Evolutionary conservation across 2,113 vertebrate genomes (phyloP), one percentile per base, ranked within the genome.

Genomic region (Apistogramma diplotaenia): DNA sequence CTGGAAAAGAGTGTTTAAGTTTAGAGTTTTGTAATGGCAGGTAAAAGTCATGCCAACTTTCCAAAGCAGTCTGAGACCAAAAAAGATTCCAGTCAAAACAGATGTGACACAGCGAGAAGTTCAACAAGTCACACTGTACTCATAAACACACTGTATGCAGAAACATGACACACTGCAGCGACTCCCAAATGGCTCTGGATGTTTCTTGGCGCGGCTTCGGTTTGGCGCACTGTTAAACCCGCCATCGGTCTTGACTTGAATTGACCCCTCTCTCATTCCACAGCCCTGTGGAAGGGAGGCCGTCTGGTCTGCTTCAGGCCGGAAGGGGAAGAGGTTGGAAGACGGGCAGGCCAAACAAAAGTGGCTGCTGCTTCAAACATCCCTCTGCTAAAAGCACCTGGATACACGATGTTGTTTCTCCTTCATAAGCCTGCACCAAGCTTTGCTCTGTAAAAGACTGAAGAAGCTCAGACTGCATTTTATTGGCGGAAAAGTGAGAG

Each of bases 341-440:
- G 74, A 79, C 60, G 31, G 37, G 71, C 60, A 10, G 33, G 82
- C 79, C 82, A 89, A 86, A 90, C 83, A 90, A 92, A 90, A 85
- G 81, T 46, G 6, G 43, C 60, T 13, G 49, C 4, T 79, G 65
- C 73, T 79, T 85, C 75, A 79, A 74, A 75, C 74, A 37, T n/a
- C n/a, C n/a, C n/a, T n/a, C n/a, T n/a, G n/a, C n/a, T n/a, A n/a
- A n/a, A n/a, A n/a, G n/a, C n/a, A n/a, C n/a, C n/a, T n/a, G n/a
- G n/a, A n/a, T n/a, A n/a, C n/a, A n/a, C n/a, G n/a, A n/a, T n/a
- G n/a, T n/a, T n/a, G n/a, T n/a, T n/a, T n/a, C n/a, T n/a, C n/a
- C n/a, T n/a, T n/a, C n/a, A n/a, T n/a, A n/a, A n/a, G n/a, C n/a
- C n/a, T n/a, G n/a, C n/a, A n/a, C n/a, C n/a, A n/a, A n/a, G n/a